Percentiles rank a stretch among this genome's conserved stretches.
Evolutionary conservation across 2,797 vertebrate genomes (phyloP).

Genomic region (Xerus rutilus): DNA sequence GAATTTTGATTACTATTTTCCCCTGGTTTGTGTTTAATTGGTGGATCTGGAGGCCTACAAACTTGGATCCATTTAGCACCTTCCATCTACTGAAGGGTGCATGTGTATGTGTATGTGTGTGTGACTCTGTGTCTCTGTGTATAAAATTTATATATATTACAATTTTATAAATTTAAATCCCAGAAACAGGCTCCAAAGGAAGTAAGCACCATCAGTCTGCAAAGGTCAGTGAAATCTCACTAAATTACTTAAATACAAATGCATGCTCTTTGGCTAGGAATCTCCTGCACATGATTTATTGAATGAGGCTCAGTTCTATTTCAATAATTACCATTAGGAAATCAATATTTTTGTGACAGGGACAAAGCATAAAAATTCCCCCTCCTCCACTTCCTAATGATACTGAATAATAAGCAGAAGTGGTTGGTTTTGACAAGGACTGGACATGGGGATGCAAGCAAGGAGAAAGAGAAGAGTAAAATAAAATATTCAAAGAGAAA

Average conservation of each 20-base stretch:
- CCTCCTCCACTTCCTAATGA: not conserved
- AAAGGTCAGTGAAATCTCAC: slow-evolving; percentile 17
- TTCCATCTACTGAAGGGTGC: not conserved
- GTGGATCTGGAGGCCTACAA: not conserved
- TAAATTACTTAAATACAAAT: slow-evolving; percentile 9
- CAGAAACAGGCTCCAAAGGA: not conserved
- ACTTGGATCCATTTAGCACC: not conserved
- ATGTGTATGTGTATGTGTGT: no score
- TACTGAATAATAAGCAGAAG: not conserved
- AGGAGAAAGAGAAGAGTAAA: not conserved
- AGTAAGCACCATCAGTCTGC: not conserved
- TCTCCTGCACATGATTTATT: not conserved
- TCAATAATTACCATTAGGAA: slow-evolving; percentile 36
- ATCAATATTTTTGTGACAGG: not conserved
- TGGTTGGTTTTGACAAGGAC: not conserved
- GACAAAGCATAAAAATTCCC: not conserved
- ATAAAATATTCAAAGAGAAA: not conserved
- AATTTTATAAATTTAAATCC: not conserved
- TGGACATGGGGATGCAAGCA: not conserved
- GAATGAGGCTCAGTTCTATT: slow-evolving; percentile 16
- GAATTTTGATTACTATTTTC: not conserved
- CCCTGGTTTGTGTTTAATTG: not conserved
- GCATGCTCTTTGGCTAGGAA: not conserved
- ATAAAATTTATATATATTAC: not conserved
- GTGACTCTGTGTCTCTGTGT: not conserved